Base-by-base conservation (phyloP, 2,888 invertebrate genomes). In the Torymus texanus region DNA sequence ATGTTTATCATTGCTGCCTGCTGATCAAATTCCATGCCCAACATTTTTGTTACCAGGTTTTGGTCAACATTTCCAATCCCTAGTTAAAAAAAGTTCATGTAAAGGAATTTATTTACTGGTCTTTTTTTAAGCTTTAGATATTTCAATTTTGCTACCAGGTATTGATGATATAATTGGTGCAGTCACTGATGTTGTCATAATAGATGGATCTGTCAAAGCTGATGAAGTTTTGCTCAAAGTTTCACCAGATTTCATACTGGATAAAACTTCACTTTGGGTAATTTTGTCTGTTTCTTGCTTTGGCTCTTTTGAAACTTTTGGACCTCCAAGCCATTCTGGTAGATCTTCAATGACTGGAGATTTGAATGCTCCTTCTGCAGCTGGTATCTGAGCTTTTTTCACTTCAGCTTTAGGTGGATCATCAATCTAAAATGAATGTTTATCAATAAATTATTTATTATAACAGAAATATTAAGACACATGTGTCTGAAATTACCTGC, bases 271-370 rank as follows among this genome's bases (percentile, higher is more conserved):
- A 68, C 12, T 66, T 67, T 16, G 41, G 13, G 12, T 3, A 2
- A 53, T 11, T 81, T 75, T 81, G 59, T 72, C 71, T 41, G 55
- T 68, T 10, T 78, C 81, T 41, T 71, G 24, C 16, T 81, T 84
- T 58, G 72, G 70, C 58, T 85, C 83, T 61, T 84, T 85, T 1
- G 74, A 14, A 77, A 76, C 83, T 75, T 84, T 84, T 56, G 82
- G 79, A 67, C 88, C 87, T 21, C 87, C 87, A 11, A 89, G 83
- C 89, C 89, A 89, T 77, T 88, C 88, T 76, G 89, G 89, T 50
- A 89, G 83, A 82, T 87, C 84, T 55, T 87, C 86, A 14, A 73
- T 55, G 5, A 16, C 58, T 24, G 62, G 18, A 56, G 73, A 74
- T 74, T 78, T 83, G 56, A 74, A 29, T 41, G 18, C 56, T 41